A percentile compares a stretch with the other conserved stretches of the same genome.
phyloP scores from a whole-genome alignment of 2,797 vertebrate genomes.

The Pogoniulus pusillus region DNA sequence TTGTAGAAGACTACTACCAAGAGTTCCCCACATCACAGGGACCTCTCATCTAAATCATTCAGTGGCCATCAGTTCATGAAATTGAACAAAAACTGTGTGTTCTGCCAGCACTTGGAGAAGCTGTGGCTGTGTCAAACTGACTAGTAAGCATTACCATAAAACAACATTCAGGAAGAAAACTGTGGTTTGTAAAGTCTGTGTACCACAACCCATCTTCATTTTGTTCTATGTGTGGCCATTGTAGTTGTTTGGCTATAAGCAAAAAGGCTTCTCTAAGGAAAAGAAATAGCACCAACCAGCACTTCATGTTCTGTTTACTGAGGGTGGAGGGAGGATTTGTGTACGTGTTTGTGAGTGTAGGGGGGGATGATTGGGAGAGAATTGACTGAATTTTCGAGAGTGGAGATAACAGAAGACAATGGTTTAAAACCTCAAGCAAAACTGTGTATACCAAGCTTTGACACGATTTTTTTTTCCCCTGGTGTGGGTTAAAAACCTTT shows the following conservation, averaged over 20 bases:
- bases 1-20: neutral
- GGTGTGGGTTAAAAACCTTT: conserved; percentile 3
- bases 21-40: neutral
- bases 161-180: neutral
- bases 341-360: fast-evolving
- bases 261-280: neutral
- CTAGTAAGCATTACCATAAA: neutral
- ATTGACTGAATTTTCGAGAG: neutral
- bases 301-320: neutral
- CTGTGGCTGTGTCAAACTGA: neutral
- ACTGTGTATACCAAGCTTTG: neutral
- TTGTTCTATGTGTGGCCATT: neutral
- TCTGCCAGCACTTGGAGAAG: neutral
- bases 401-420: neutral
- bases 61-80: neutral
- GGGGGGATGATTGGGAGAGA: neutral
- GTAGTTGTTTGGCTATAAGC: neutral
- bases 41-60: neutral
- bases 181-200: neutral
- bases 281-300: neutral
- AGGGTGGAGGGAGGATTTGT: neutral
- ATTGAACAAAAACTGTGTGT: neutral
- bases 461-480: neutral
- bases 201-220: neutral
- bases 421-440: neutral